phyloP scores from a whole-genome alignment of 2,888 invertebrate species.

The Drosophila borborema region DNA sequence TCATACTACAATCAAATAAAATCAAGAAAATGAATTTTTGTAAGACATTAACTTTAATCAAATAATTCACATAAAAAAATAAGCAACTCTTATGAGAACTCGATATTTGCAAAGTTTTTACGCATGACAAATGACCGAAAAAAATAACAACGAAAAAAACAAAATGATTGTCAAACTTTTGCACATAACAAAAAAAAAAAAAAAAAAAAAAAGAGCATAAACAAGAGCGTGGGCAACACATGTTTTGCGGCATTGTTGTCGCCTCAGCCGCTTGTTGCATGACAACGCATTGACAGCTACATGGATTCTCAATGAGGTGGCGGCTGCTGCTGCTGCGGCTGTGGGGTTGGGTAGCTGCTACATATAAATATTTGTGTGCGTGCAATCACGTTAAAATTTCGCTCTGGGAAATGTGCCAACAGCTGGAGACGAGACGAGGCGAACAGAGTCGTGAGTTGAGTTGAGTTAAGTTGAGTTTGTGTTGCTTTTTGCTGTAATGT shows the following conservation, averaged over 20 bases:
- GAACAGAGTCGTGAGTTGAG: neutral
- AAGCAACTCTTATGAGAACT: neutral
- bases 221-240: conserved; percentile 41
- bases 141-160: conserved; percentile 12
- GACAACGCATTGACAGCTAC: conserved; percentile 68
- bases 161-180: conserved; percentile 41
- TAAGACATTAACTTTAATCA: neutral
- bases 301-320: conserved; percentile 34
- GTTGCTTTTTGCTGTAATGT: conserved; percentile 37
- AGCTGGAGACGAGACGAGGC: conserved; percentile 50
- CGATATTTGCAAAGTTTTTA: conserved; percentile 16
- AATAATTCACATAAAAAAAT: neutral
- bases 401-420: conserved; percentile 68
- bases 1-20: conserved; percentile 90
- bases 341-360: neutral
- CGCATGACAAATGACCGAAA: conserved; percentile 13
- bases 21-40: conserved; percentile 8
- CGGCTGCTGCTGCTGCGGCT: neutral
- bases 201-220: conserved; percentile 4
- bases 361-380: conserved; percentile 39
- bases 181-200: conserved; percentile 10
- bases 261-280: conserved; percentile 59
- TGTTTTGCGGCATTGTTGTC: conserved; percentile 56
- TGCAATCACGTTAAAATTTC: conserved; percentile 69
- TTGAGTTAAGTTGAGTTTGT: conserved; percentile 3